Percentiles rank a stretch among this genome's conserved stretches.
Evolutionary conservation across 2,113 vertebrate genomes (phyloP).

Genomic region (Caloenas nicobarica): DNA sequence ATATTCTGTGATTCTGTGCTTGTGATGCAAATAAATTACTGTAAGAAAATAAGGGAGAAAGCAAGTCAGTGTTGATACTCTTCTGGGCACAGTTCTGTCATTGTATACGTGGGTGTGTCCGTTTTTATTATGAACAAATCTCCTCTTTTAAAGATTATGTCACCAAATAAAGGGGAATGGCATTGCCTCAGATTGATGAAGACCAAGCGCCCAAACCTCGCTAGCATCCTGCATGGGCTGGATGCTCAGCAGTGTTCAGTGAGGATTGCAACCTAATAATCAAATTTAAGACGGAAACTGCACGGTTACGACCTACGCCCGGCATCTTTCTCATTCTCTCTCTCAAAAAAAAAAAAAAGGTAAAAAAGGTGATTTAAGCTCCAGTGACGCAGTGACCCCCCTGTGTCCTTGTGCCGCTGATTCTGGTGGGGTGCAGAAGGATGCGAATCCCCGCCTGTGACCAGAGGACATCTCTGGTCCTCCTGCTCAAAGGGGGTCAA

Average conservation of each 20-base stretch:
- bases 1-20: background rate
- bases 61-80: background rate
- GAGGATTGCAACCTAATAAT: fast-evolving
- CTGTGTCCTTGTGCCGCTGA: background rate
- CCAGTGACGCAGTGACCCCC: fast-evolving
- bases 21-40: background rate
- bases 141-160: background rate
- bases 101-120: background rate
- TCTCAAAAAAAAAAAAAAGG: too few species aligned
- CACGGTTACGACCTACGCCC: fast-evolving
- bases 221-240: background rate
- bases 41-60: background rate
- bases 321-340: fast-evolving
- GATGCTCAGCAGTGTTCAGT: background rate
- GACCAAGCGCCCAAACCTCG: background rate
- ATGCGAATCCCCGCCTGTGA: fast-evolving
- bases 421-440: fast-evolving
- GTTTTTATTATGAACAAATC: background rate
- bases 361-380: fast-evolving
- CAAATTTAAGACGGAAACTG: background rate
- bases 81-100: background rate
- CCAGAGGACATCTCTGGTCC: background rate
- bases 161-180: background rate
- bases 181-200: background rate
- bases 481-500: background rate